These are phyloP conservation scores for Pasiphila rectangulata DNA, from an alignment of 2,888 invertebrate species.

Conservation along the genomic window DNA sequence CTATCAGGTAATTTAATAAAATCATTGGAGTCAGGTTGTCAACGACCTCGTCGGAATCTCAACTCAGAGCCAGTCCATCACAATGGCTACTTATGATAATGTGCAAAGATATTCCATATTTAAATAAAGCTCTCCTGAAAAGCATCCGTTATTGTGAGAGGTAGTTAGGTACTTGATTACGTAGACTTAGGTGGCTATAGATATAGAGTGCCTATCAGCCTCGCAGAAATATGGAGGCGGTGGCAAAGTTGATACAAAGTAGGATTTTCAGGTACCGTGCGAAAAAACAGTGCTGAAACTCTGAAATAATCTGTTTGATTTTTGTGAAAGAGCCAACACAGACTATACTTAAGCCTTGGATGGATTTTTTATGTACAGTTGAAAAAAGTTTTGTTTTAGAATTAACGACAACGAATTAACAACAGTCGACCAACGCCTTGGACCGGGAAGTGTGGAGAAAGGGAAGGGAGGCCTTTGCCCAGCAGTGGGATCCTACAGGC, in stretches of 20 bases:
- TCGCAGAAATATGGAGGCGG: slow-evolving; percentile 71
- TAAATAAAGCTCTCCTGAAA: slow-evolving; percentile 12
- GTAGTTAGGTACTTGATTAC: slow-evolving; percentile 43
- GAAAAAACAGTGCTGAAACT: slow-evolving; percentile 38
- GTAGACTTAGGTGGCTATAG: slow-evolving; percentile 57
- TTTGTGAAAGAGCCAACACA: too few relatives aligned
- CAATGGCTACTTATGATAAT: slow-evolving; percentile 3
- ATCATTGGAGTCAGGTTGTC: slow-evolving; percentile 13
- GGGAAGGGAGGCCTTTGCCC: too few relatives aligned
- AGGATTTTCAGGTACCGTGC: slow-evolving; percentile 70
- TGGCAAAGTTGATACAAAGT: slow-evolving; percentile 74
- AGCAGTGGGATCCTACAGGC: too few relatives aligned
- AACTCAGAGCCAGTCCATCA: neutral
- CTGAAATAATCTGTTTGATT: neutral
- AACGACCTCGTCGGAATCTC: slow-evolving; percentile 8
- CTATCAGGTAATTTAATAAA: neutral
- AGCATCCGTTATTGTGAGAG: slow-evolving; percentile 26
- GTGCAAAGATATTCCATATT: slow-evolving; percentile 10
- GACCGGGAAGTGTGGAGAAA: too few relatives aligned
- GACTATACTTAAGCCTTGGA: too few relatives aligned
- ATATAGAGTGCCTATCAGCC: slow-evolving; percentile 53
- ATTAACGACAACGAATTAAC: too few relatives aligned
- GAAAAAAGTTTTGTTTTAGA: too few relatives aligned
- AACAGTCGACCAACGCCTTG: too few relatives aligned
- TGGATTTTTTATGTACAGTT: too few relatives aligned